Conservation (phyloP, 2,113 vertebrate genomes). For the Cyprinodon tularosa region DNA sequence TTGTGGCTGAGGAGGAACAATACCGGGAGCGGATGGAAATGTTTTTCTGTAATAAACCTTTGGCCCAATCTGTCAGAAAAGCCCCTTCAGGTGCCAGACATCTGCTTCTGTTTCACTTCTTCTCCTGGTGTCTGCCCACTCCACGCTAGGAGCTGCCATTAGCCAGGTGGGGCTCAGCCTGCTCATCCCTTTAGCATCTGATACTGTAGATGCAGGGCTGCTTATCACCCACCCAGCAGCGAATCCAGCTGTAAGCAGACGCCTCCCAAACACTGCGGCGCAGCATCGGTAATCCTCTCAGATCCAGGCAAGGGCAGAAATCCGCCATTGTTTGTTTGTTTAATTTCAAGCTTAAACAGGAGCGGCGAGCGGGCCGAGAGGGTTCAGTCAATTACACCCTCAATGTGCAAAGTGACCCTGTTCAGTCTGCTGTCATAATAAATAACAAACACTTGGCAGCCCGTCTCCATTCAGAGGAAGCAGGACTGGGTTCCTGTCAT, state of each 20-base stretch:
- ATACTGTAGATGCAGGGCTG: conserved; percentile 30
- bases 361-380: background rate
- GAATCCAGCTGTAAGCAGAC: conserved; percentile 39
- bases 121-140: background rate
- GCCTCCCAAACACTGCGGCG: conserved; percentile 37
- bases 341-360: background rate
- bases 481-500: background rate
- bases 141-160: conserved; percentile 54
- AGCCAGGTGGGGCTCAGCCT: conserved; percentile 33
- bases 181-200: conserved; percentile 49
- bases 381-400: conserved; percentile 29
- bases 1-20: background rate
- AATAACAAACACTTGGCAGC: conserved; percentile 10
- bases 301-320: conserved; percentile 15
- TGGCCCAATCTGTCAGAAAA: conserved; percentile 12
- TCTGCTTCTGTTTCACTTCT: conserved; percentile 40
- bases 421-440: conserved; percentile 5
- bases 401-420: background rate
- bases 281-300: conserved; percentile 45
- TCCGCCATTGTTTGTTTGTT: conserved; percentile 37
- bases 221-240: conserved; percentile 48
- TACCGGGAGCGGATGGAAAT: conserved; percentile 27
- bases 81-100: conserved; percentile 48
- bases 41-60: conserved; percentile 15
- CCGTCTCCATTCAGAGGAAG: background rate